A percentile compares a stretch with the other conserved stretches of the same genome.
Conservation (phyloP, 1,140 invertebrate genomes). For the Leptinotarsa lineolata region DNA sequence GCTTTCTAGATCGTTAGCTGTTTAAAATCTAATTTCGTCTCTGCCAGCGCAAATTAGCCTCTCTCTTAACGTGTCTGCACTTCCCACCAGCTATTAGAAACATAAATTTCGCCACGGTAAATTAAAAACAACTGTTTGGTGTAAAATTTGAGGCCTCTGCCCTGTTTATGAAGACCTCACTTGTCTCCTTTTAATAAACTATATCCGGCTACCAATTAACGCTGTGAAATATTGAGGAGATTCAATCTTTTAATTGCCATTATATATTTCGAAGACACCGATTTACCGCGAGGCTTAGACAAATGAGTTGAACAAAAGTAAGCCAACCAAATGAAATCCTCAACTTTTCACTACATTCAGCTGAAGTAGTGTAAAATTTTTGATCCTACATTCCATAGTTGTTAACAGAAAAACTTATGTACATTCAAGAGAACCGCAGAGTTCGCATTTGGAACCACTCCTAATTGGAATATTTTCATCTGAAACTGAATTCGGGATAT, state of each 20-base stretch:
- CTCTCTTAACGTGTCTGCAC: constrained; percentile 49
- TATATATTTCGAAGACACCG: too few species aligned
- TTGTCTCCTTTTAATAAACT: constrained; percentile 36
- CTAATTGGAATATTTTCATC: too few species aligned
- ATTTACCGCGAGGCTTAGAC: too few species aligned
- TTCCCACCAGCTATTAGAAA: constrained; percentile 44
- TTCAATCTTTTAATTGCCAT: constrained; percentile 15
- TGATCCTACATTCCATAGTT: too few species aligned
- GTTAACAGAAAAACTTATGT: too few species aligned
- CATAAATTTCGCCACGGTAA: constrained; percentile 55
- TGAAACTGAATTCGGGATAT: too few species aligned
- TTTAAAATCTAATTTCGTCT: constrained; percentile 55
- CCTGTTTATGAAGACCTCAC: constrained; percentile 36
- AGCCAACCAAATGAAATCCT: too few species aligned
- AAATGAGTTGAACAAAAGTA: too few species aligned
- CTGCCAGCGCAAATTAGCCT: constrained; percentile 53
- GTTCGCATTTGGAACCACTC: too few species aligned
- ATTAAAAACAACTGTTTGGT: constrained; percentile 56
- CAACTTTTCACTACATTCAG: too few species aligned
- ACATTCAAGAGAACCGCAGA: too few species aligned
- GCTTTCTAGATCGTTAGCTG: constrained; percentile 52
- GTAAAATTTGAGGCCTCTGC: constrained; percentile 41
- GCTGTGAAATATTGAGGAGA: constrained; percentile 18
- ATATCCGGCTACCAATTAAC: constrained; percentile 40
- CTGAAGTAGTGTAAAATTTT: too few species aligned